phyloP scores from a whole-genome alignment of 1,140 invertebrate species.

The Drosophila saltans region DNA sequence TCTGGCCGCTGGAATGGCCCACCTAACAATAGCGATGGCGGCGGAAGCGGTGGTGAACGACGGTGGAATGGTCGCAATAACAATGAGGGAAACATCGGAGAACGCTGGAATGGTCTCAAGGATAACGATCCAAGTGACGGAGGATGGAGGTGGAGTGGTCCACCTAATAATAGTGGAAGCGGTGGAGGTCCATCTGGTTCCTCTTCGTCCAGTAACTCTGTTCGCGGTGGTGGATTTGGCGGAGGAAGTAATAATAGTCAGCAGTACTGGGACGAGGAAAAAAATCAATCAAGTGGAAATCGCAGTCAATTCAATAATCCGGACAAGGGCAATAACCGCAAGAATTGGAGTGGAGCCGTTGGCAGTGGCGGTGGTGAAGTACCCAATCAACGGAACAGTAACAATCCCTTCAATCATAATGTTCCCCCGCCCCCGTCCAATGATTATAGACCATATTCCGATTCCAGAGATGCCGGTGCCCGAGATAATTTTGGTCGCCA shows the following conservation, averaged over 20 bases:
- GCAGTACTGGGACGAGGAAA: conserved; percentile 11
- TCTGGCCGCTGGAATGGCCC: background rate
- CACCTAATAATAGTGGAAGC: conserved; percentile 1
- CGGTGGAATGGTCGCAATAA: background rate
- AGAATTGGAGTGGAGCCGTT: background rate
- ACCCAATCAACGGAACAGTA: background rate
- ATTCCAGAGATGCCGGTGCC: background rate
- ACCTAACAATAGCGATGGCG: background rate
- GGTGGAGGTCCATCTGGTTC: no score
- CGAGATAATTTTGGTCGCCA: background rate
- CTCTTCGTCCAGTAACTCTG: background rate
- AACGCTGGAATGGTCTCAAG: background rate
- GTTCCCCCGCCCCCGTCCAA: background rate
- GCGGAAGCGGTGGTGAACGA: background rate
- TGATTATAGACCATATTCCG: background rate
- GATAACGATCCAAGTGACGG: conserved; percentile 18
- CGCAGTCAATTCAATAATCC: conserved; percentile 34
- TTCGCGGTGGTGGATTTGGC: background rate
- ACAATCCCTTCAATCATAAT: conserved; percentile 5
- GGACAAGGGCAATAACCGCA: conserved; percentile 3
- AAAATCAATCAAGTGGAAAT: conserved; percentile 19
- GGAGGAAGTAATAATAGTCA: background rate
- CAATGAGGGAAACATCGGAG: conserved; percentile 12
- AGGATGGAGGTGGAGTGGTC: conserved; percentile 38
- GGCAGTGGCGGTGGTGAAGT: background rate